phyloP scores from a whole-genome alignment of 2,113 vertebrate species.

The Salvelinus sp. region DNA sequence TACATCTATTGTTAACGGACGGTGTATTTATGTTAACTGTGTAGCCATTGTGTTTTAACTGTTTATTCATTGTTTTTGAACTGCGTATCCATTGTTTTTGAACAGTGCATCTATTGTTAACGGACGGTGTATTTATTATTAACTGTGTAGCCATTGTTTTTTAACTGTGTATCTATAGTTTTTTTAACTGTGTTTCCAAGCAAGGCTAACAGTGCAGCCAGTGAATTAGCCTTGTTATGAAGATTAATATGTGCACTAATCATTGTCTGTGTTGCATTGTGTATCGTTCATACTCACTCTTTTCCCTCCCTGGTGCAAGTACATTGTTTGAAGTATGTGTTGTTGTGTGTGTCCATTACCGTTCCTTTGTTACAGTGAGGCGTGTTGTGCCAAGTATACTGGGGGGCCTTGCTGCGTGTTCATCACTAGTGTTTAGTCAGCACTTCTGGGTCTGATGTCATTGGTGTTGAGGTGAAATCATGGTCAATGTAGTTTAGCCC shows the following conservation, averaged over 20 bases:
- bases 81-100: too few species aligned
- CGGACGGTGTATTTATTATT: too few species aligned
- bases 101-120: too few species aligned
- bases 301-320: slow-evolving; percentile 13
- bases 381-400: background rate
- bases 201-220: background rate
- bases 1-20: too few species aligned
- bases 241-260: slow-evolving; percentile 10
- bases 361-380: background rate
- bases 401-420: background rate
- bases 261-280: background rate
- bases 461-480: slow-evolving; percentile 31
- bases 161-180: too few species aligned
- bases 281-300: too few species aligned
- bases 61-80: too few species aligned
- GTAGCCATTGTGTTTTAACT: too few species aligned
- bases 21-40: too few species aligned
- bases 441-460: slow-evolving; percentile 36
- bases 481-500: slow-evolving; percentile 52
- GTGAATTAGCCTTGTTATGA: background rate
- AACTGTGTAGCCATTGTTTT: too few species aligned
- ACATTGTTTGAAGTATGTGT: slow-evolving; percentile 23
- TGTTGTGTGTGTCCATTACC: slow-evolving; percentile 9
- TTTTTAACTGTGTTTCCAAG: background rate
- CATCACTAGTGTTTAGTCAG: slow-evolving; percentile 25